Base-by-base conservation (phyloP, 2,888 invertebrate species). In the Hololepta plana region DNA sequence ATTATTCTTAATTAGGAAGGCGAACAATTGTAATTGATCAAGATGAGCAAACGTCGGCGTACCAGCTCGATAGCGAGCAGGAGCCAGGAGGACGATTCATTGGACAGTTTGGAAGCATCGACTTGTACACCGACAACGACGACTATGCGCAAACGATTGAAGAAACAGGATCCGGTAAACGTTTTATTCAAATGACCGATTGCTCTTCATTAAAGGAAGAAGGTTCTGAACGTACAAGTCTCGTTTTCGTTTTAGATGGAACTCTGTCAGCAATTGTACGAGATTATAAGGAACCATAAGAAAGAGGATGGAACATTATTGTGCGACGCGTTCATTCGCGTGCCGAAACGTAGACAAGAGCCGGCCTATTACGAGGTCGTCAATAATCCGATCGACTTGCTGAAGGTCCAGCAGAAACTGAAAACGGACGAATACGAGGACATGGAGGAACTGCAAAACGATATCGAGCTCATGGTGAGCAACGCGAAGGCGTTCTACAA, bases 401-500 rank as follows among this genome's bases (percentile, higher is more conserved):
- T 93, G 20, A 73, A 82, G 54, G 88, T 98, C 3, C 93, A 95
- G 52, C 93, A 93, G 47, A 96, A 95, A 52, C 57, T 96, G 6
- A 93, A 91, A 66, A 91, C 87, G 0, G 95, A 96, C 41, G 91
- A 93, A 28, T 98, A 98, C 53, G 80, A 82, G 38, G 88, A 90
- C 47, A 67, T 95, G 38, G 90, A 91, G 15, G 88, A 91, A 45
- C 60, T 98, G 33, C 73, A 85, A 19, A 66, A 70, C 5, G 96
- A 98, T 50, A 72, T 98, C 38, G 84, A 90, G 45, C 62, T 93
- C 16, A 66, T 98, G 43, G 77, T 93, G 14, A 82, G 73, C 41
- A 98, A 98, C 60, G 88, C 95, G 0, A 90, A 90, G 52, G 77
- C 84, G 5, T 96, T 90, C 59, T 95, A 95, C 51, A 91, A 90